Percentiles rank a stretch among this genome's conserved stretches.
These are phyloP conservation scores for Montipora foliosa DNA, from an alignment of 64 coral and sea anemone species.

Conservation along the genomic window DNA sequence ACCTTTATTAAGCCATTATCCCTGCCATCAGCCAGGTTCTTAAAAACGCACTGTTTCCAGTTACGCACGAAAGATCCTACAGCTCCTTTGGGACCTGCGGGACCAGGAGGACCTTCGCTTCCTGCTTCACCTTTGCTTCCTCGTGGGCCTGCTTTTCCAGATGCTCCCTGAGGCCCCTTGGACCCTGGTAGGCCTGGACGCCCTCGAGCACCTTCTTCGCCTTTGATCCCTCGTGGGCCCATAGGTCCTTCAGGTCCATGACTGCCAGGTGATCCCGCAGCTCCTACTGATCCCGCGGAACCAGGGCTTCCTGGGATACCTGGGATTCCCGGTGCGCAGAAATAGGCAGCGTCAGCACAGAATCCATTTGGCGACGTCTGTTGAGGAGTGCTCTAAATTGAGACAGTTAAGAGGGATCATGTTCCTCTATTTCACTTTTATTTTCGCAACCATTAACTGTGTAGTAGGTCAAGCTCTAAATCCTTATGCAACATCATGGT, in stretches of 20 bases:
- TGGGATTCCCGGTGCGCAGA: not conserved
- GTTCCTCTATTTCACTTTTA: no score
- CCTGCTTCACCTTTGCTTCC: not conserved
- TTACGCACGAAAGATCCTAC: not conserved
- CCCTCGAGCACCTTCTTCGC: not conserved
- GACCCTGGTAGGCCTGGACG: not conserved
- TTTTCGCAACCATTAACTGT: no score
- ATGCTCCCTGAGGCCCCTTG: not conserved
- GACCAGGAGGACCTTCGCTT: not conserved
- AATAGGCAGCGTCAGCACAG: not conserved
- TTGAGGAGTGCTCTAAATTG: not conserved
- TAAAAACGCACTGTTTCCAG: slow-evolving; percentile 23
- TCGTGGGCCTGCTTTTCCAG: not conserved
- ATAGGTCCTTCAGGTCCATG: slow-evolving; percentile 9
- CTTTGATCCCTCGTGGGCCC: not conserved
- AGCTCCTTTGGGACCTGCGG: not conserved
- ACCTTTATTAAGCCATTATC: not conserved
- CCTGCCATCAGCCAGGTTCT: not conserved
- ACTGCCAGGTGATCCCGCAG: not conserved
- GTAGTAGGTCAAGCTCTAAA: no score
- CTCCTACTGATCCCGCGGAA: not conserved
- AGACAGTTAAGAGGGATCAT: not conserved
- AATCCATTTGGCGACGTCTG: not conserved
- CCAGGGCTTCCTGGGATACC: slow-evolving; percentile 1
- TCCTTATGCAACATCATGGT: no score